A percentile compares a stretch with the other conserved stretches of the same genome.
phyloP scores from a whole-genome alignment of 2,888 invertebrate genomes.

The Orthosia cruda region DNA sequence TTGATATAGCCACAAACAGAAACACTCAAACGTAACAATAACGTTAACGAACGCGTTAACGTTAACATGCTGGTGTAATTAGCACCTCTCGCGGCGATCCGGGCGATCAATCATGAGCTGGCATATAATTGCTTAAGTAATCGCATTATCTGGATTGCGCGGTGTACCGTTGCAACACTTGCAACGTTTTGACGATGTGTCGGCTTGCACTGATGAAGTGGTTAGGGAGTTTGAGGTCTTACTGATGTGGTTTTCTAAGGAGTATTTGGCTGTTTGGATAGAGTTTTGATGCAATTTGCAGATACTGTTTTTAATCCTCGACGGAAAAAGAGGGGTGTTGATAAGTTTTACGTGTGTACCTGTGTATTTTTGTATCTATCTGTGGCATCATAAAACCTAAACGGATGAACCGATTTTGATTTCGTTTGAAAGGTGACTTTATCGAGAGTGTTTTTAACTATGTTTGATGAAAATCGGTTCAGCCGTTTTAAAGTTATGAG shows the following conservation, averaged over 20 bases:
- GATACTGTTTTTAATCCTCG: background rate
- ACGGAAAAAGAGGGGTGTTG: background rate
- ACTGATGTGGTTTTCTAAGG: background rate
- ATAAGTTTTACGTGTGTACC: too few species aligned
- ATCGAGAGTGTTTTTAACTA: too few species aligned
- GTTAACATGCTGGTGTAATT: slow-evolving; percentile 41
- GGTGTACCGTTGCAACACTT: slow-evolving; percentile 68
- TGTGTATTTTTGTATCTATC: too few species aligned
- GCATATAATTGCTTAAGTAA: slow-evolving; percentile 65
- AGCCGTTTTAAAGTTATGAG: too few species aligned
- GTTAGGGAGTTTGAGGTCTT: background rate
- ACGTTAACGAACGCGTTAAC: slow-evolving; percentile 43
- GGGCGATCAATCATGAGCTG: slow-evolving; percentile 58
- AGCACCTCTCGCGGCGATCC: slow-evolving; percentile 42
- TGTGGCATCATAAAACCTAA: too few species aligned
- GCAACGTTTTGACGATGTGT: slow-evolving; percentile 63
- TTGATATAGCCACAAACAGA: slow-evolving; percentile 31
- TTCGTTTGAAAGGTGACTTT: too few species aligned
- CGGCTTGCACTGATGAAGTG: slow-evolving; percentile 37
- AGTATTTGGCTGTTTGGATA: background rate
- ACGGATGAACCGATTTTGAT: too few species aligned
- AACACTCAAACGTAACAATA: slow-evolving; percentile 22
- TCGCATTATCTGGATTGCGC: slow-evolving; percentile 54
- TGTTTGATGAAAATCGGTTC: too few species aligned
- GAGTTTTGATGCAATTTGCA: background rate